A percentile compares a stretch with the other conserved stretches of the same genome.
phyloP scores from a whole-genome alignment of 2,797 vertebrate species.

The Cirrhinus mrigala region DNA sequence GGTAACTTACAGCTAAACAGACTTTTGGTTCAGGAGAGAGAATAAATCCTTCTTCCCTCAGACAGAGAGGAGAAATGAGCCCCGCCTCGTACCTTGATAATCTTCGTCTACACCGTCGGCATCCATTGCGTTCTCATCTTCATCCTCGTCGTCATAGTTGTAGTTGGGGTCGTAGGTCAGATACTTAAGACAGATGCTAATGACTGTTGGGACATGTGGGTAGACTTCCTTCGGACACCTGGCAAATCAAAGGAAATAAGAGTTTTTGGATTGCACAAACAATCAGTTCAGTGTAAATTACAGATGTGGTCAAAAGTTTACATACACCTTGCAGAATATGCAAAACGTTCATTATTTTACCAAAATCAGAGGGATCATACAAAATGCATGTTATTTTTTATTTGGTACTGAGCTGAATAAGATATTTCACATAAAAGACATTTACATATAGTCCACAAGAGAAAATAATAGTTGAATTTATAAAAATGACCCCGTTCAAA shows the following conservation, averaged over 20 bases:
- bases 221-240: constrained; percentile 98
- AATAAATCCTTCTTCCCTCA: constrained; percentile 7
- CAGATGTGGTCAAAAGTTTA: no score
- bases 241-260: background rate
- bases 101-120: constrained; percentile 96
- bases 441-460: no score
- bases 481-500: no score
- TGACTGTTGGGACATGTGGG: constrained; percentile 96
- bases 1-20: constrained; percentile 27
- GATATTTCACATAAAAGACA: no score
- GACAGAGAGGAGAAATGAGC: background rate
- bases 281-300: background rate
- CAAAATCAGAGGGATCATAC: no score
- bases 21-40: background rate
- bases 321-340: no score
- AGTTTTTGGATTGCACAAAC: background rate
- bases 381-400: no score
- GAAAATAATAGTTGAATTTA: no score
- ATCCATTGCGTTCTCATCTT: constrained; percentile 99
- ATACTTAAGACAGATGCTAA: constrained; percentile 98
- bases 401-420: no score
- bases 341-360: no score
- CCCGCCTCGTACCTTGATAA: constrained; percentile 88
- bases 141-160: constrained; percentile 98
- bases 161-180: constrained; percentile 99